These are phyloP conservation scores for Xyrichtys novacula DNA, from an alignment of 2,797 vertebrate species.

Conservation along the genomic window DNA sequence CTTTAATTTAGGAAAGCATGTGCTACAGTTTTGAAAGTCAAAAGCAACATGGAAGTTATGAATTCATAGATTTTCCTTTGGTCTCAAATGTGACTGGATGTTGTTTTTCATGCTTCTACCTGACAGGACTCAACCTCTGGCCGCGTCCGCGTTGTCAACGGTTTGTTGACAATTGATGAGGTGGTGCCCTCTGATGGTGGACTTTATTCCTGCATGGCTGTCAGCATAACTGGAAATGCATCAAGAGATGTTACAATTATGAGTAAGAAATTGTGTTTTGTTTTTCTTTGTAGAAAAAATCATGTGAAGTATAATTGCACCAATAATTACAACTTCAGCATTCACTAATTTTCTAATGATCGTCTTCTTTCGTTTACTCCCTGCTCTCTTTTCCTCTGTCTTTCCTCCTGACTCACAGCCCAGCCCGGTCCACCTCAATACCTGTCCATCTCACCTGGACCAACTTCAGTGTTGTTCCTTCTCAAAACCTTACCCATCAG, in stretches of 20 bases:
- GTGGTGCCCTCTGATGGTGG: slow-evolving; percentile 84
- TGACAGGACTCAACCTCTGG: slow-evolving; percentile 56
- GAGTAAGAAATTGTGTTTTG: slow-evolving; percentile 72
- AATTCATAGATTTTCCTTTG: background rate
- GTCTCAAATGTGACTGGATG: background rate
- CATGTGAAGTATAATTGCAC: background rate
- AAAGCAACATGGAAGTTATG: background rate
- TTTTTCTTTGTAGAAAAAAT: background rate
- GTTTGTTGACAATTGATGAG: slow-evolving; percentile 72
- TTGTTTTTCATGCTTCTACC: slow-evolving; percentile 14
- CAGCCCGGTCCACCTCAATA: slow-evolving; percentile 71
- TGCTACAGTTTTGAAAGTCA: too few species aligned
- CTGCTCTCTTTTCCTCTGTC: background rate
- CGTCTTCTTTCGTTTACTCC: background rate
- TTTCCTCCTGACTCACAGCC: slow-evolving; percentile 62
- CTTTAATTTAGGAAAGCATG: too few species aligned
- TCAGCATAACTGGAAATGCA: slow-evolving; percentile 70
- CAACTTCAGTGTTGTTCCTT: slow-evolving; percentile 67
- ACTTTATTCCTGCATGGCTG: slow-evolving; percentile 84
- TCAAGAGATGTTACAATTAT: slow-evolving; percentile 76
- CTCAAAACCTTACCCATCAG: slow-evolving; percentile 53
- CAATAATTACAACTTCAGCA: background rate
- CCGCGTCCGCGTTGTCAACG: slow-evolving; percentile 50
- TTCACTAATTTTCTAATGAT: background rate
- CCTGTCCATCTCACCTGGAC: slow-evolving; percentile 60